These are phyloP conservation scores for Tachuris rubrigastra DNA, from an alignment of 2,113 vertebrate species.

Conservation along the genomic window DNA sequence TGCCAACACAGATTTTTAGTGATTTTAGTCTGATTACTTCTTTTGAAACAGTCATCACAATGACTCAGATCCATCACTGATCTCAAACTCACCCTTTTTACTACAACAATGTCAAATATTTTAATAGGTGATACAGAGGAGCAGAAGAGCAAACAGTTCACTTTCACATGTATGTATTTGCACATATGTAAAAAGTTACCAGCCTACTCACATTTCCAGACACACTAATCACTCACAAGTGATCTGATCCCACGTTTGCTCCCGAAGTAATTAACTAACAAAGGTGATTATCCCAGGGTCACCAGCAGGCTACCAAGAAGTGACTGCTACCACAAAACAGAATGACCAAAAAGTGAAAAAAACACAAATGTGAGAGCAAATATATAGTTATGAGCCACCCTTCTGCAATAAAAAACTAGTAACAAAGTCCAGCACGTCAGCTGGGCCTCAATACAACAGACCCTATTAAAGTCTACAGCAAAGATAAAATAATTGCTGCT, in stretches of 20 bases:
- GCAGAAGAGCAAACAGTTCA: not conserved
- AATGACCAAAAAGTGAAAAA: not conserved
- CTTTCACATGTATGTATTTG: not conserved
- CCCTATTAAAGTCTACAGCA: not conserved
- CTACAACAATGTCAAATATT: not conserved
- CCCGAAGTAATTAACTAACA: conserved; percentile 43
- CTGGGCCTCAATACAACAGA: not conserved
- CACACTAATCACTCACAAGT: conserved; percentile 45
- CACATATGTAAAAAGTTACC: not conserved
- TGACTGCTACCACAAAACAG: not conserved
- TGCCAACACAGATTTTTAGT: not conserved
- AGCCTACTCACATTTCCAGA: not conserved
- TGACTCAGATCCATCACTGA: not conserved
- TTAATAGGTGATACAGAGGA: not conserved
- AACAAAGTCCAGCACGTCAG: not conserved
- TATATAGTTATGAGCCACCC: not conserved
- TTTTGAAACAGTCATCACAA: not conserved
- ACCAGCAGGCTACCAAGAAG: conserved; percentile 5
- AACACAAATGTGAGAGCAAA: not conserved
- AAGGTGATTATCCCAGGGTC: conserved; percentile 38
- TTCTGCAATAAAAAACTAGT: not conserved
- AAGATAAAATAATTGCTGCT: not conserved
- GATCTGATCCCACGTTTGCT: not conserved
- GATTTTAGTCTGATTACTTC: not conserved
- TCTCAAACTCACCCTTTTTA: not conserved